These are phyloP conservation scores for Glyphotaelius pellucidus DNA, from an alignment of 2,888 invertebrate species.

Conservation along the genomic window DNA sequence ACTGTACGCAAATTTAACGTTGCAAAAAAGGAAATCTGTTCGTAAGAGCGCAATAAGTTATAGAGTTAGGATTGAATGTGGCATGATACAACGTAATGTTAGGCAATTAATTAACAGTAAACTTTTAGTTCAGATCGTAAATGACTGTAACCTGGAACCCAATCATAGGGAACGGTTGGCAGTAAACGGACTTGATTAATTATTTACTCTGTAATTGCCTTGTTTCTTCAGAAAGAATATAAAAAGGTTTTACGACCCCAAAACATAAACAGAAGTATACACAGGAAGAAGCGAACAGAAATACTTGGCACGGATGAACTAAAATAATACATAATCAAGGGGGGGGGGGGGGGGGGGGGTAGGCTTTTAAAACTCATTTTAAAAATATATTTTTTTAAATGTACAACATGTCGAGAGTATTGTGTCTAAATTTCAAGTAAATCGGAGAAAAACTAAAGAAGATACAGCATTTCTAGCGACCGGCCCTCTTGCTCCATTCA, in stretches of 20 bases:
- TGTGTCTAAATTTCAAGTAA: no score
- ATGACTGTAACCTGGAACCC: neutral
- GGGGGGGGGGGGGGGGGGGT: no score
- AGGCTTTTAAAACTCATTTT: no score
- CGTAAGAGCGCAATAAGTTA: neutral
- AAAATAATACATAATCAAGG: neutral
- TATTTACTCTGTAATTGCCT: neutral
- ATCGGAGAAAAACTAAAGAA: no score
- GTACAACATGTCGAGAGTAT: no score
- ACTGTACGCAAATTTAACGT: neutral
- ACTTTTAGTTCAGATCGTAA: neutral
- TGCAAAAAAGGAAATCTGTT: neutral
- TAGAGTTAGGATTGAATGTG: neutral
- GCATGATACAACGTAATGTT: neutral
- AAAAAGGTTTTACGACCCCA: neutral
- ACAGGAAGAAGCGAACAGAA: neutral
- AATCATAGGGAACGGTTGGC: neutral
- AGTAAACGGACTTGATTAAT: neutral
- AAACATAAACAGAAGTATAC: neutral
- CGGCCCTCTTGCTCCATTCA: no score
- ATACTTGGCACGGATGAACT: neutral
- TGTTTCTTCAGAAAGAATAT: neutral
- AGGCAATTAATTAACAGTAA: neutral
- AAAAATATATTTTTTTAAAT: no score
- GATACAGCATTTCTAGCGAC: no score